These are phyloP conservation scores for Pomacea canaliculata DNA, from an alignment of 2,888 invertebrate genomes.

Conservation along the genomic window DNA sequence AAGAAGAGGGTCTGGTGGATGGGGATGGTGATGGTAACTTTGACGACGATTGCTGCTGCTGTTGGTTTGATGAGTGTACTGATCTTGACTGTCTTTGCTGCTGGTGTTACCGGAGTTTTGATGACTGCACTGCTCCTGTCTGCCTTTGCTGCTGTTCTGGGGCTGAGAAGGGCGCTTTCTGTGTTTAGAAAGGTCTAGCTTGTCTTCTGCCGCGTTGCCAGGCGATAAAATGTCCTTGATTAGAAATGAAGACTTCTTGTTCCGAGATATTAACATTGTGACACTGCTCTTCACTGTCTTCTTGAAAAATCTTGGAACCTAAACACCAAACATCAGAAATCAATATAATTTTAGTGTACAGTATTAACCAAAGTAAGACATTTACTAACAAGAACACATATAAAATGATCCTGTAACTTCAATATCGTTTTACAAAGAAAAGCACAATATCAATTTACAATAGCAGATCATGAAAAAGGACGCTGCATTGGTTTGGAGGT, in stretches of 20 bases:
- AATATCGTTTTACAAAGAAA: too few relatives aligned
- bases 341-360: too few relatives aligned
- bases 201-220: slow-evolving; percentile 7
- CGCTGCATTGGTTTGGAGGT: too few relatives aligned
- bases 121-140: neutral
- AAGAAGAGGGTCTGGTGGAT: neutral
- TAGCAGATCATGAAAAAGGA: too few relatives aligned
- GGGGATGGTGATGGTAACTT: neutral
- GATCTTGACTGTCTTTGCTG: neutral
- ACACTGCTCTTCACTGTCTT: too few relatives aligned
- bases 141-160: neutral
- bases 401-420: too few relatives aligned
- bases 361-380: too few relatives aligned
- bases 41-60: neutral
- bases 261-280: neutral
- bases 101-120: neutral
- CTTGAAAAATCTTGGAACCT: too few relatives aligned
- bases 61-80: neutral
- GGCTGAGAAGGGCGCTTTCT: neutral
- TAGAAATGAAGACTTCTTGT: slow-evolving; percentile 44
- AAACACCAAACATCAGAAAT: too few relatives aligned
- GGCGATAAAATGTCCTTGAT: slow-evolving; percentile 49
- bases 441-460: too few relatives aligned
- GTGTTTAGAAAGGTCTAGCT: neutral
- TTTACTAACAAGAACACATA: too few relatives aligned